Evolutionary conservation across 2,888 invertebrate species (phyloP).

Genomic region (Euzetes globulus): DNA sequence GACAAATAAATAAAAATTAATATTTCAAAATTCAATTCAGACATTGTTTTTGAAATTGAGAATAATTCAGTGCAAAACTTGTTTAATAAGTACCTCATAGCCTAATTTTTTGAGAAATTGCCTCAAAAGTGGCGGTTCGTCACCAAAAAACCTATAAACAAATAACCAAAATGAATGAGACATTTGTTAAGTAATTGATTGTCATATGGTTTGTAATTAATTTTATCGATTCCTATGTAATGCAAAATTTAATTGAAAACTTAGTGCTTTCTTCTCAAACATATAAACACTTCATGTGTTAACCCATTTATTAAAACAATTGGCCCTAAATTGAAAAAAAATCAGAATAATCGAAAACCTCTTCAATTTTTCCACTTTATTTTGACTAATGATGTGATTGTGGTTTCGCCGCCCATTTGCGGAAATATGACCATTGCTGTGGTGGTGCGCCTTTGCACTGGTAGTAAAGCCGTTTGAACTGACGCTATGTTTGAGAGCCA

Average conservation of each 20-base stretch:
- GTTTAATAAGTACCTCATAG: slow-evolving; percentile 60
- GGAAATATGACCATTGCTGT: slow-evolving; percentile 9
- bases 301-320: neutral
- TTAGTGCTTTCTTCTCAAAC: too few species aligned
- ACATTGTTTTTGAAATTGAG: neutral
- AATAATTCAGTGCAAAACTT: neutral
- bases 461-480: neutral
- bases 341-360: slow-evolving; percentile 67
- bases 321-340: neutral
- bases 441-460: neutral
- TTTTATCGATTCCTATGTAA: neutral
- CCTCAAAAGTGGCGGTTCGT: slow-evolving; percentile 80
- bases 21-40: neutral
- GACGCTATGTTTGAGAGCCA: slow-evolving; percentile 36
- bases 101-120: slow-evolving; percentile 82
- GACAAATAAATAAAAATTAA: slow-evolving; percentile 8
- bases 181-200: slow-evolving; percentile 3
- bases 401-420: slow-evolving; percentile 21
- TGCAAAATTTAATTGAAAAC: too few species aligned
- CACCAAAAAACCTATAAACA: slow-evolving; percentile 65
- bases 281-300: neutral
- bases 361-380: slow-evolving; percentile 74
- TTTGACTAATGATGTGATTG: slow-evolving; percentile 64
- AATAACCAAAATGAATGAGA: neutral
- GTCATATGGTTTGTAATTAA: too few species aligned